Evolutionary conservation across 1,140 invertebrate species (phyloP).

Genomic region (Elymnias hypermnestra): DNA sequence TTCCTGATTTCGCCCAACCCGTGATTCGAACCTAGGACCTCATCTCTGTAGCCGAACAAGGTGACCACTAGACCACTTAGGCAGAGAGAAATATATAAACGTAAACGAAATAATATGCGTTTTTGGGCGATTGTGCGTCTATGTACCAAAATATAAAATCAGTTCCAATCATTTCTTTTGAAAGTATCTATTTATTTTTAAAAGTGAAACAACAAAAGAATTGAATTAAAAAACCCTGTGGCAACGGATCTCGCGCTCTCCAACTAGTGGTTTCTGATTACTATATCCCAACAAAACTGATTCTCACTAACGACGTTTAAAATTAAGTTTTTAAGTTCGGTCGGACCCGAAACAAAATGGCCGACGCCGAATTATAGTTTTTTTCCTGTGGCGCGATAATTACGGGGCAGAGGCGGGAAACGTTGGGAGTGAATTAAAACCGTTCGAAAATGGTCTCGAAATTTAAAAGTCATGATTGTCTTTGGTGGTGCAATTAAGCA

Average conservation of each 20-base stretch:
- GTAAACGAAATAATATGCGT: no score
- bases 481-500: conserved; percentile 1
- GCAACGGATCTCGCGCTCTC: conserved; percentile 6
- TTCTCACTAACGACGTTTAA: conserved; percentile 38
- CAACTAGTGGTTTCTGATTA: conserved; percentile 26
- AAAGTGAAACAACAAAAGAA: conserved; percentile 6
- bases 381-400: conserved; percentile 29
- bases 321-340: conserved; percentile 51
- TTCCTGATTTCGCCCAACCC: no score
- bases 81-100: no score
- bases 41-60: no score
- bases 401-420: conserved; percentile 27
- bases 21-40: no score
- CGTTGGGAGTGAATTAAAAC: conserved; percentile 25
- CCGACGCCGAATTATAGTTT: conserved; percentile 31
- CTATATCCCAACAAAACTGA: conserved; percentile 31
- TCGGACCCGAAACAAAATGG: conserved; percentile 35
- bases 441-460: conserved; percentile 22
- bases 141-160: no score
- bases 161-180: no score
- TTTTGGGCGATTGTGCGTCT: no score
- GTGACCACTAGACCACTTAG: no score
- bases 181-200: no score
- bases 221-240: conserved; percentile 1
- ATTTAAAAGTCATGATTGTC: conserved; percentile 7